Evolutionary conservation across 2,888 invertebrate species (phyloP), one percentile per base, ranked within the genome.

Genomic region (Listrodromus nycthemerus): DNA sequence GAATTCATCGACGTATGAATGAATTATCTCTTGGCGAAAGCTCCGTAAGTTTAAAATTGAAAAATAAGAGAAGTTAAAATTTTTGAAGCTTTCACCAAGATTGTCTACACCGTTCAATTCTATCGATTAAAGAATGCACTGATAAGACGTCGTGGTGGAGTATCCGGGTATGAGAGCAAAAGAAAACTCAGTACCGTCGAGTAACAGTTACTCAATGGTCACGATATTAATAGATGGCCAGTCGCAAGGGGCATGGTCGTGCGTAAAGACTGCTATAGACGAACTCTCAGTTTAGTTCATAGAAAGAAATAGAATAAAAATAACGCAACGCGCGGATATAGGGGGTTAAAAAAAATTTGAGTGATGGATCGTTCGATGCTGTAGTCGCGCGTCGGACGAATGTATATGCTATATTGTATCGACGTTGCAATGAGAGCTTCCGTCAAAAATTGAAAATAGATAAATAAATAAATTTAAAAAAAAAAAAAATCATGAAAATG

Each of bases 221-320:
- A 24, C 70, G 78, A 80, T 80, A 81, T 78, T 80, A 73, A 76
- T 83, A 76, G 83, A 79, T 13, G 52, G 63, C 45, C 37, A 55
- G 37, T 75, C 63, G 33, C 41, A 73, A 50, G 80, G 52, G 52
- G 61, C 61, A 45, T 63, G 52, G 66, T 52, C 30, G 50, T 79
- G 71, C 75, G 66, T 67, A 16, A 74, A 83, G 69, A 48, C 67
- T 58, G 41, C 52, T 69, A n/a, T 80, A 63, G 37, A 77, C 63
- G 41, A 48, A 67, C 67, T 27, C 37, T 27, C 37, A 27, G 67
- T 41, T 73, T 45, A 58, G 4, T 78, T 70, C 33, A 67, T 61
- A 66, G 50, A 27, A 65, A 66, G 33, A 65, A 66, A 48, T 50
- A 33, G 55, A 37, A 27, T 55, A 66, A 48, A 65, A 66, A 48